Evolutionary conservation across 2,888 invertebrate genomes (phyloP), one percentile per base, ranked within the genome.

Genomic region (Microchrysa polita): DNA sequence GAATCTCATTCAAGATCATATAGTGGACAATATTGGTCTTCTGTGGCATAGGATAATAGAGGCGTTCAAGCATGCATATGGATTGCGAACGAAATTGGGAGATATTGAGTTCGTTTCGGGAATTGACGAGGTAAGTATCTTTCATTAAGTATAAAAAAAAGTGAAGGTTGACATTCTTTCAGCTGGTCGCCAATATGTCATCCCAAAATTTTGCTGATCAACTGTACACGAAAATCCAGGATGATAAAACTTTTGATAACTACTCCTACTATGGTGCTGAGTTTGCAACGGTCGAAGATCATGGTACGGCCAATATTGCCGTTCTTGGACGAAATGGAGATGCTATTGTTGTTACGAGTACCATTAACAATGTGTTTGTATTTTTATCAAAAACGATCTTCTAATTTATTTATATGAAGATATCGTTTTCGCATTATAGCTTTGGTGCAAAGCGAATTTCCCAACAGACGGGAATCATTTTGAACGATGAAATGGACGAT

Each of bases 401-500:
- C 12, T 48, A 48, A 48, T 48, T 48, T n/a, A n/a, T n/a, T n/a
- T n/a, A n/a, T n/a, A n/a, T n/a, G n/a, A n/a, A n/a, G 27, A 7
- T 34, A 34, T 34, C 27, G 7, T 5, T 34, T 34, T 34, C 12
- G 5, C 10, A 48, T 48, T 48, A 74, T 82, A 94, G 94, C 79
- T 94, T 96, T 86, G 97, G 97, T 0, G 89, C 93, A 18, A 90
- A 91, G 74, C 86, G 93, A 16, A 88, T 91, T 1, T 95, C 96
- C 0, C 83, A 81, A 20, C 88, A 88, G 72, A 92, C 95, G 2
- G 98, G 98, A 1, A 95, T 98, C 57, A 88, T 98, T 67, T 90
- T 95, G 83, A 98, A 98, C 84, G 93, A 96, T 82, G 93, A 95
- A 79, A 98, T 98, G 97, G 96, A 97, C 80, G 98, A 98, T 82